phyloP scores from a whole-genome alignment of 2,888 invertebrate genomes.

The Spicauda simplicius region DNA sequence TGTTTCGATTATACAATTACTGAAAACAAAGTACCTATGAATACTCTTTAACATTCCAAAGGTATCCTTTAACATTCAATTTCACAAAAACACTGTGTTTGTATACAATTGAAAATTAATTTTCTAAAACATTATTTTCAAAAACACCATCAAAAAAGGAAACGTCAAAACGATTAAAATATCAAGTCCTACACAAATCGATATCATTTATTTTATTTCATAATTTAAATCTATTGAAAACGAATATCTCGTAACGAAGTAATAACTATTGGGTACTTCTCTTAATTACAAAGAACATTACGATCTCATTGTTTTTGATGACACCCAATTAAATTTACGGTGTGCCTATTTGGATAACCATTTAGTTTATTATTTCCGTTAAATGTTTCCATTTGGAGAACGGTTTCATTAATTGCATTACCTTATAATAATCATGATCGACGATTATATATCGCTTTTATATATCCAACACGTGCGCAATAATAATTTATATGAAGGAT shows the following conservation, averaged over 20 bases:
- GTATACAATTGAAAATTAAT: no score
- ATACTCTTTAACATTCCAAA: no score
- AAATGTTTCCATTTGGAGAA: not conserved
- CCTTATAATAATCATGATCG: not conserved
- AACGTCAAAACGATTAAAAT: not conserved
- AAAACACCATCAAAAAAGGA: no score
- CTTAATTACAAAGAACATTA: not conserved
- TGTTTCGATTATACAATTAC: no score
- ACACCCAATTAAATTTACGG: not conserved
- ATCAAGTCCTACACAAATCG: not conserved
- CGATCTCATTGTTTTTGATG: slow-evolving; percentile 4
- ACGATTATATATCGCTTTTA: not conserved
- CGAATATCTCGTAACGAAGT: not conserved
- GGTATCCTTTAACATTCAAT: no score
- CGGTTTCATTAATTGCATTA: not conserved
- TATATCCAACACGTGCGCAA: not conserved
- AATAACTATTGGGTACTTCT: not conserved
- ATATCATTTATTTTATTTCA: not conserved
- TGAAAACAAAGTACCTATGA: no score
- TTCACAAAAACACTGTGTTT: no score
- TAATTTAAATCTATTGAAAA: not conserved
- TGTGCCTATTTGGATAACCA: not conserved
- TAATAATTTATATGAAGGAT: no score
- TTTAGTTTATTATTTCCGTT: not conserved
- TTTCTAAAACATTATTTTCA: no score